A percentile compares a stretch with the other conserved stretches of the same genome.
These are phyloP conservation scores for Sarcophaga variegata DNA, from an alignment of 2,888 invertebrate genomes.

Conservation along the genomic window DNA sequence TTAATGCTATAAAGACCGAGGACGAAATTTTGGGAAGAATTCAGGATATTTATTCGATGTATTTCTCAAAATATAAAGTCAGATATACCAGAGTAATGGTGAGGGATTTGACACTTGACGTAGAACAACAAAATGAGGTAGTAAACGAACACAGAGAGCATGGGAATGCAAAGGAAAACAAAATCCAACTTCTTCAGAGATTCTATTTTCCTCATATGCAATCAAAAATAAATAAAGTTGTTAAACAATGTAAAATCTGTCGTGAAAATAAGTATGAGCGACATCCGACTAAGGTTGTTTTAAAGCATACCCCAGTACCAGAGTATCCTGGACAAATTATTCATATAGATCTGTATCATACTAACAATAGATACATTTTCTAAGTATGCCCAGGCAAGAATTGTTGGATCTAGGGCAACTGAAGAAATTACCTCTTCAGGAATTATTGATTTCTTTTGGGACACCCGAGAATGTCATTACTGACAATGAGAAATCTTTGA, in stretches of 20 bases:
- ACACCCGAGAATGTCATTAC: slow-evolving; percentile 61
- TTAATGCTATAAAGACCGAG: slow-evolving; percentile 33
- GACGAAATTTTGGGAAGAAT: slow-evolving; percentile 15
- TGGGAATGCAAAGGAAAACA: slow-evolving; percentile 62
- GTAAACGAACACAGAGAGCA: slow-evolving; percentile 36
- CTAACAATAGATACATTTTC: slow-evolving; percentile 59
- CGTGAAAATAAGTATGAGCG: slow-evolving; percentile 56
- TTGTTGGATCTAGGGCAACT: slow-evolving; percentile 53
- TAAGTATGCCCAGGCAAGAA: slow-evolving; percentile 47
- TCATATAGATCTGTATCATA: slow-evolving; percentile 49
- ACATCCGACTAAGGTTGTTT: slow-evolving; percentile 49
- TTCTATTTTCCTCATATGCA: slow-evolving; percentile 49
- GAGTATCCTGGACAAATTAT: slow-evolving; percentile 58
- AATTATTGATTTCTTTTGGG: slow-evolving; percentile 59
- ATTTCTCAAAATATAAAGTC: slow-evolving; percentile 51
- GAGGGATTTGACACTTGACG: slow-evolving; percentile 23
- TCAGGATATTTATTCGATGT: slow-evolving; percentile 34
- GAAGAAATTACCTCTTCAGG: slow-evolving; percentile 49
- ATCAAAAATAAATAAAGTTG: slow-evolving; percentile 37
- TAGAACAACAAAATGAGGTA: slow-evolving; percentile 36
- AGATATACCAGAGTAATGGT: slow-evolving; percentile 49
- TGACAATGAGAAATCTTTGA: slow-evolving; percentile 69
- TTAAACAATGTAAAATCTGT: slow-evolving; percentile 52
- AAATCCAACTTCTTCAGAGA: slow-evolving; percentile 36
- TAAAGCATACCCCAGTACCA: slow-evolving; percentile 65